Base-by-base conservation (phyloP, 2,113 vertebrate species). In the Chrysemys picta region DNA sequence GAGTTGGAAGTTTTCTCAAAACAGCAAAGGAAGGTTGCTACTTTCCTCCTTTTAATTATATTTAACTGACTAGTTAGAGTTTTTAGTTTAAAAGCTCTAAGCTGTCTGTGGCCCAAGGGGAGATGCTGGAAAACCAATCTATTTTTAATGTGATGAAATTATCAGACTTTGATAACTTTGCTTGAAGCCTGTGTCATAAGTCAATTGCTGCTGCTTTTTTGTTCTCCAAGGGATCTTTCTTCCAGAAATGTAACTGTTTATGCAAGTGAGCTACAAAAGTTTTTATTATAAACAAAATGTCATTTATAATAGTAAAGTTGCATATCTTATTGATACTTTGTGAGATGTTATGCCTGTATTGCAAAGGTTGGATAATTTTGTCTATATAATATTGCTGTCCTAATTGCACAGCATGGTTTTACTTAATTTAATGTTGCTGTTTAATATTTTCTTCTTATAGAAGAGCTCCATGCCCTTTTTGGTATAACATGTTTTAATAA, bases 361-460 rank as follows among this genome's bases (percentile, higher is more conserved):
- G 96, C 97, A 97, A 97, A 98, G 97, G 96, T 97, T 97, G 97
- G 95, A 97, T 98, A 98, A 98, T 98, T 98, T 97, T 96, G 97
- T 98, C 97, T 96, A 96, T 98, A 97, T 94, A 96, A 98, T 97
- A 98, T 97, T 98, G 98, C 98, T 98, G 98, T 98, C 97, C 96
- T 98, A 94, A 97, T 88, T 98, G 98, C 98, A 98, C 98, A 98
- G 98, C 98, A 98, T 98, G 98, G 93, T 97, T 98, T 98, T 98
- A 98, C 96, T 96, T 96, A 92, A 98, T 95, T 98, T 98, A 98
- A 98, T 97, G 98, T 98, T 97, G 96, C 96, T 97, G 96, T 98
- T 98, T 93, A 96, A 96, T 98, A 98, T 98, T 98, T 99, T 99
- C 98, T 99, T 99, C 98, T 99, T 99, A 99, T 99, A 98, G 98